Percentiles rank a stretch among this genome's conserved stretches.
phyloP scores from a whole-genome alignment of 2,888 invertebrate species.

The Agapostemon virescens region DNA sequence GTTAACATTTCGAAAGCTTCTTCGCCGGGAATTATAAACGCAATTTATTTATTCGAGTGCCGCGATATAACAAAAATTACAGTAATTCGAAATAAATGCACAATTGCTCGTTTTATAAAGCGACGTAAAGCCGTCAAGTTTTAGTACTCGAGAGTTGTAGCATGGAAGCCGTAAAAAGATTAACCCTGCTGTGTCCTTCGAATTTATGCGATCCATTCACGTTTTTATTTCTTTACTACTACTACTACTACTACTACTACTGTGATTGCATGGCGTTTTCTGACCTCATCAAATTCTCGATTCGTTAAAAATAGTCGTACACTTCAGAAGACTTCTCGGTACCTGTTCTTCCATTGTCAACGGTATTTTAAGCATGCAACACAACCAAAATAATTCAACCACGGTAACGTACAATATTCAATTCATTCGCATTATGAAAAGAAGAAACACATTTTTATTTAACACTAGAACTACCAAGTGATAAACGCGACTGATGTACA shows the following conservation, averaged over 20 bases:
- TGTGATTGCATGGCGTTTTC: background rate
- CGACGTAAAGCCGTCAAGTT: background rate
- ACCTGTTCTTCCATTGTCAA: too few species aligned
- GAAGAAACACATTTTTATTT: background rate
- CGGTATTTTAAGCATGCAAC: too few species aligned
- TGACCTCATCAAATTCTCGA: background rate
- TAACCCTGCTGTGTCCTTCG: background rate
- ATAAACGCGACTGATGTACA: too few species aligned
- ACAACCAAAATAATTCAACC: too few species aligned
- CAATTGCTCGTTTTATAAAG: background rate
- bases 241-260: too few species aligned
- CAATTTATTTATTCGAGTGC: too few species aligned
- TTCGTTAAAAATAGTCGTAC: background rate
- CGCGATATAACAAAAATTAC: background rate
- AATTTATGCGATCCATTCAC: background rate
- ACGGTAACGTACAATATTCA: background rate
- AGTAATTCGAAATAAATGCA: background rate
- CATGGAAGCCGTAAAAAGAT: background rate
- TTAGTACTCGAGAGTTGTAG: background rate
- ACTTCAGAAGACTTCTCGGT: background rate
- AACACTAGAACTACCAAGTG: too few species aligned
- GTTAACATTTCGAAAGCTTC: too few species aligned
- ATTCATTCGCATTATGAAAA: background rate
- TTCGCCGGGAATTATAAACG: too few species aligned
- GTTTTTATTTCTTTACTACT: constrained; percentile 1